phyloP scores from a whole-genome alignment of 2,888 invertebrate species.

The Zygaena filipendulae region DNA sequence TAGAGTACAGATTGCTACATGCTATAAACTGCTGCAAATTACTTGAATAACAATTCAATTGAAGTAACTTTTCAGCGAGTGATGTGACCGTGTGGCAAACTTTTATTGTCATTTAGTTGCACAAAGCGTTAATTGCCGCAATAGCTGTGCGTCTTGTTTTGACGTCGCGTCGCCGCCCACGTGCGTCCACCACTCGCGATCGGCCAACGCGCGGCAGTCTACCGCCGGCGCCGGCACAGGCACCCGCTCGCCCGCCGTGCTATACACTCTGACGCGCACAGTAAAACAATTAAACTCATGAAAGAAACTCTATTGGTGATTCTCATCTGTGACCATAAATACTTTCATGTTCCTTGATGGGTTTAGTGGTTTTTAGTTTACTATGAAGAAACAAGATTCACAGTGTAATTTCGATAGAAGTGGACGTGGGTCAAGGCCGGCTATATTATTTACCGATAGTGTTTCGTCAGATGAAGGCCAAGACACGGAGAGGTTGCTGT shows the following conservation, averaged over 20 bases:
- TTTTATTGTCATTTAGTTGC: no score
- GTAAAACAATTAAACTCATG: no score
- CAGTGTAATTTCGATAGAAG: conserved; percentile 33
- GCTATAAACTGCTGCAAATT: no score
- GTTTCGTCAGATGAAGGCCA: conserved; percentile 57
- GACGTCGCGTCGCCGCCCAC: conserved; percentile 36
- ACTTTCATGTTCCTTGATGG: neutral
- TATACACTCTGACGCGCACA: conserved; percentile 6
- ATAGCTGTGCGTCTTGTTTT: no score
- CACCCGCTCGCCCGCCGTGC: conserved; percentile 22
- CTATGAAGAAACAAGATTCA: conserved; percentile 45
- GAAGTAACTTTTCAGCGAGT: no score
- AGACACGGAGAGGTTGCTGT: conserved; percentile 50
- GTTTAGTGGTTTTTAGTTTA: no score
- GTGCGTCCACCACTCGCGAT: conserved; percentile 30
- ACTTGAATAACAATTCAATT: no score
- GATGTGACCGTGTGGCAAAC: no score
- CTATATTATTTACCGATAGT: conserved; percentile 47
- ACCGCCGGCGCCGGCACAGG: conserved; percentile 40
- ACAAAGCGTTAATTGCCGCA: no score
- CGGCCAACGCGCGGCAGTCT: conserved; percentile 36
- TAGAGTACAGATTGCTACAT: no score
- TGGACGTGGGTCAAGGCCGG: conserved; percentile 34
- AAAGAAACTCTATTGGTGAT: no score
- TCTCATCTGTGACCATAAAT: no score